These are phyloP conservation scores for Ceratina australensis DNA, from an alignment of 1,140 invertebrate species.

Conservation along the genomic window DNA sequence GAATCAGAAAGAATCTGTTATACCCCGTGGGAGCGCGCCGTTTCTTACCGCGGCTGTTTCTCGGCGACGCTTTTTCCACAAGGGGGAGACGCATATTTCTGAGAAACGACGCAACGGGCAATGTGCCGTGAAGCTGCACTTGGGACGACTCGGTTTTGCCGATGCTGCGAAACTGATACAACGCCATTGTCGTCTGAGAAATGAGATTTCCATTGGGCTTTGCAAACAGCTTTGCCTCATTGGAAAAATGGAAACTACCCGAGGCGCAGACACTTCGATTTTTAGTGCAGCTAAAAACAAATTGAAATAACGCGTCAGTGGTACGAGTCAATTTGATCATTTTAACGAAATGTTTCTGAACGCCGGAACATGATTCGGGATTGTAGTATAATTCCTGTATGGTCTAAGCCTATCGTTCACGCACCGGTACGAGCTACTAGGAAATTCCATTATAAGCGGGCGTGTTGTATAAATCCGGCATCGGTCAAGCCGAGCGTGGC, in stretches of 20 bases:
- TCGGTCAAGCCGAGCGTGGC: too few relatives aligned
- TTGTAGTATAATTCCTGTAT: too few relatives aligned
- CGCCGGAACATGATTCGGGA: too few relatives aligned
- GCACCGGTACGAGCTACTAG: background rate
- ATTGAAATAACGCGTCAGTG: too few relatives aligned
- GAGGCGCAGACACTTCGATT: too few relatives aligned
- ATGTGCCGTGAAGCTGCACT: slow-evolving; percentile 60
- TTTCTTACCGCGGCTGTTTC: background rate
- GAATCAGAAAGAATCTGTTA: too few relatives aligned
- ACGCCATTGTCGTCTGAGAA: slow-evolving; percentile 54
- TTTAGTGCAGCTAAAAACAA: too few relatives aligned
- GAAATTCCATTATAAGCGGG: too few relatives aligned
- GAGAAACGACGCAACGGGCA: slow-evolving; percentile 17
- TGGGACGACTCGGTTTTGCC: slow-evolving; percentile 28
- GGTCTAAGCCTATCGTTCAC: background rate
- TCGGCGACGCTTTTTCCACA: slow-evolving; percentile 1
- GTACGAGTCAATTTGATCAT: too few relatives aligned
- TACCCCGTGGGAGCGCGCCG: background rate
- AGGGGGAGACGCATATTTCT: slow-evolving; percentile 7
- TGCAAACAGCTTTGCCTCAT: background rate
- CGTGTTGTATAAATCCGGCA: too few relatives aligned
- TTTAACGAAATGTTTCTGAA: too few relatives aligned
- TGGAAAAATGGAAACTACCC: background rate
- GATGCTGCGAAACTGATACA: slow-evolving; percentile 43
- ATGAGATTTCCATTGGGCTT: slow-evolving; percentile 16